phyloP scores from a whole-genome alignment of 2,113 vertebrate species.

The Seriola aureovittata region DNA sequence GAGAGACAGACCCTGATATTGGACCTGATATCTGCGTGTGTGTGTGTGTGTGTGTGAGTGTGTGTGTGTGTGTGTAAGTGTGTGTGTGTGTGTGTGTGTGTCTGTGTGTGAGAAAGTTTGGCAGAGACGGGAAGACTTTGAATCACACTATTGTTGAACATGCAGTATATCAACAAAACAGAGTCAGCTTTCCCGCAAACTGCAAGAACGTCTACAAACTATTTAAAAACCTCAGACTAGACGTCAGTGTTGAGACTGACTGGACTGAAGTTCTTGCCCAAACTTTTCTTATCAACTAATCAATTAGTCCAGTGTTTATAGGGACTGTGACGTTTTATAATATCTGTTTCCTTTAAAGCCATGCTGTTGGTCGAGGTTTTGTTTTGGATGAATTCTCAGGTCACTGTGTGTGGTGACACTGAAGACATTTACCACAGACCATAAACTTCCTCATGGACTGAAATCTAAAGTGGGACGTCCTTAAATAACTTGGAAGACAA shows the following conservation, averaged over 20 bases:
- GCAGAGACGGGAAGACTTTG: background rate
- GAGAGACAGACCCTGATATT: background rate
- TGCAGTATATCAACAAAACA: background rate
- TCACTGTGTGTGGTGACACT: background rate
- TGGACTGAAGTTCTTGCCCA: background rate
- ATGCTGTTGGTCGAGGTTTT: background rate
- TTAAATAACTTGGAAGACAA: background rate
- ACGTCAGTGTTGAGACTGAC: background rate
- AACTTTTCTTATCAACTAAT: no score
- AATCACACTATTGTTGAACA: slow-evolving; percentile 50
- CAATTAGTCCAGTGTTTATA: background rate
- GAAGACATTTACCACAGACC: no score
- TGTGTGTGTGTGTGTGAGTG: background rate
- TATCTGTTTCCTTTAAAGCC: background rate
- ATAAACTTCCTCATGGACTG: no score
- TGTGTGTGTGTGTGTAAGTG: background rate
- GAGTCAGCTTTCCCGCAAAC: slow-evolving; percentile 2
- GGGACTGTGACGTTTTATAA: background rate
- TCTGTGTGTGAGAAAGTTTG: background rate
- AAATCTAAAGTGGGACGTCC: background rate
- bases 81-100: background rate
- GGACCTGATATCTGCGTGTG: background rate
- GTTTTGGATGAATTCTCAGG: background rate
- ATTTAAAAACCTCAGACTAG: background rate
- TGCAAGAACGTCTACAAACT: background rate